These are phyloP conservation scores for Drosophila azteca DNA, from an alignment of 1,140 invertebrate species.

Conservation along the genomic window DNA sequence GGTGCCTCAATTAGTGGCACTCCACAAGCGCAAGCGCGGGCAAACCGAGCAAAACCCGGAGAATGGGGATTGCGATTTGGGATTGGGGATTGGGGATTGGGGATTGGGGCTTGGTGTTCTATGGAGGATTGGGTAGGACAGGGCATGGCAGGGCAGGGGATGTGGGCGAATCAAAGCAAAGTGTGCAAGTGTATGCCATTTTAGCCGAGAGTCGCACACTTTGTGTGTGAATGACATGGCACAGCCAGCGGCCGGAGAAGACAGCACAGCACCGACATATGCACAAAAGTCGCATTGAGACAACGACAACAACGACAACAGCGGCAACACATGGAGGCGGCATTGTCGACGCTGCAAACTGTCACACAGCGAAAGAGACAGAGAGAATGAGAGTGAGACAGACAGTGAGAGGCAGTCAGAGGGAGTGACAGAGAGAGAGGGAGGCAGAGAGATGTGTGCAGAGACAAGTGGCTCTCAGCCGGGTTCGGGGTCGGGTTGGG, in stretches of 20 bases:
- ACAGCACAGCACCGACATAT: slow-evolving; percentile 45
- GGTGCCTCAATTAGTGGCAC: slow-evolving; percentile 77
- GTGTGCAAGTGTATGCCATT: slow-evolving; percentile 75
- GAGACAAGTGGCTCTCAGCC: slow-evolving; percentile 50
- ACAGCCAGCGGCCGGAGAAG: slow-evolving; percentile 54
- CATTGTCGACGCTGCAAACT: slow-evolving; percentile 69
- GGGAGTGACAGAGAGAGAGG: not conserved
- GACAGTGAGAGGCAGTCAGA: not conserved
- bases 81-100: too few relatives aligned
- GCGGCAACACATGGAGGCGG: slow-evolving; percentile 72
- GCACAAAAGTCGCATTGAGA: slow-evolving; percentile 40
- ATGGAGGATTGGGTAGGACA: not conserved
- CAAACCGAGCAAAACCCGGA: not conserved
- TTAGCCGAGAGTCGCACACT: slow-evolving; percentile 72
- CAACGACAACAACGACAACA: slow-evolving; percentile 38
- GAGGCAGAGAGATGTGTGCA: slow-evolving; percentile 5
- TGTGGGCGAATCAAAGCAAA: slow-evolving; percentile 59
- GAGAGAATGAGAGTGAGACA: not conserved
- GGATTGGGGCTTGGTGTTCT: slow-evolving; percentile 6
- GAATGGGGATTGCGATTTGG: slow-evolving; percentile 4
- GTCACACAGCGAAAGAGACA: slow-evolving; percentile 15
- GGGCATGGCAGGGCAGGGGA: slow-evolving; percentile 18
- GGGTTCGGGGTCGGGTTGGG: slow-evolving; percentile 41
- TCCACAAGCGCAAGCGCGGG: slow-evolving; percentile 50
- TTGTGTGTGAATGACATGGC: slow-evolving; percentile 79